These are phyloP conservation scores for Embiotoca jacksoni DNA, from an alignment of 2,113 vertebrate species.

Conservation along the genomic window DNA sequence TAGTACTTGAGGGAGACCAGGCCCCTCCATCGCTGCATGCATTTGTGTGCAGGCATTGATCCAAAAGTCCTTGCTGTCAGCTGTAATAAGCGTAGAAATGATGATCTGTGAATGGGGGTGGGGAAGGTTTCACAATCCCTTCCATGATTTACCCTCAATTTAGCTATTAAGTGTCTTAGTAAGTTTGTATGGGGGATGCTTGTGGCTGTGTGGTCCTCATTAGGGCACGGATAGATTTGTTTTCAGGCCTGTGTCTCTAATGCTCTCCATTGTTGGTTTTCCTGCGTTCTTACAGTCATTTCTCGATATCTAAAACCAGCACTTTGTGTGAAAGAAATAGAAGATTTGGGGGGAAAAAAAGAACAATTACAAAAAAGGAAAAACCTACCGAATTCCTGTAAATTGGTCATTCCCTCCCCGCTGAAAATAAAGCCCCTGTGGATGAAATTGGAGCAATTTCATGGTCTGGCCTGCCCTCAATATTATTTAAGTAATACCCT, in stretches of 20 bases:
- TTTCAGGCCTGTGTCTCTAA: conserved; percentile 2
- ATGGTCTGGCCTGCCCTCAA: conserved; percentile 84
- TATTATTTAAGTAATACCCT: conserved; percentile 89
- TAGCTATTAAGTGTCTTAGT: conserved; percentile 72
- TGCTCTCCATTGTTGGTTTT: conserved; percentile 24
- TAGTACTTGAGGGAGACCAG: conserved; percentile 76
- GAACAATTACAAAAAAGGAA: conserved; percentile 57
- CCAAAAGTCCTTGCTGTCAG: conserved; percentile 57
- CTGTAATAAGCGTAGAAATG: conserved; percentile 49
- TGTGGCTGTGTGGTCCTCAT: conserved; percentile 81
- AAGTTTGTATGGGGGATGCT: conserved; percentile 39
- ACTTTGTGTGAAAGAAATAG: conserved; percentile 54
- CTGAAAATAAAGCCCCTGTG: conserved; percentile 77
- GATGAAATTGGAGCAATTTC: conserved; percentile 83
- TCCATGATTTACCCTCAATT: conserved; percentile 67
- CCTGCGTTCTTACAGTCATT: conserved; percentile 44
- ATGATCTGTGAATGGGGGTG: conserved; percentile 42
- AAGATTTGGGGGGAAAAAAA: conserved; percentile 47
- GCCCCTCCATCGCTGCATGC: conserved; percentile 38
- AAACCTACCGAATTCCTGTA: conserved; percentile 80
- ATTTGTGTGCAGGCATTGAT: conserved; percentile 46
- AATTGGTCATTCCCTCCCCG: conserved; percentile 56
- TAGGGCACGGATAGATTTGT: conserved; percentile 40
- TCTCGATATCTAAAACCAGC: conserved; percentile 57
- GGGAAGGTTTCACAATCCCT: conserved; percentile 49